Evolutionary conservation across 2,113 vertebrate genomes (phyloP), one percentile per base, ranked within the genome.

Genomic region (Tiliqua scincoides): DNA sequence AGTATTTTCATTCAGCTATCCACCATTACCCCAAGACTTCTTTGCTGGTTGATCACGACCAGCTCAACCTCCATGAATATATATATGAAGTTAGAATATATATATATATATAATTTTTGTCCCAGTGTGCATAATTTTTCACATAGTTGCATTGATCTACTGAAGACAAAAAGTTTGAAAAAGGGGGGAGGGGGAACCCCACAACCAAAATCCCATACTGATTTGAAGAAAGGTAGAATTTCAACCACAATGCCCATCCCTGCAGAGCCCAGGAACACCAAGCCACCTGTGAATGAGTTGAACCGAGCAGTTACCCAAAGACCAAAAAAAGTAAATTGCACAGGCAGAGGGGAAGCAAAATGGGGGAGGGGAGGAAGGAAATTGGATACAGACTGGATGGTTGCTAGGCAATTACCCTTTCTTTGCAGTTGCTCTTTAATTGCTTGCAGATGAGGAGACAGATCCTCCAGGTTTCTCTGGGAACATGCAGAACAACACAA

Each of bases 371-470:
- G 12, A 2, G 43, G 3, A 61, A 70, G 70, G 76, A 74, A 84
- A 74, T 79, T 62, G 32, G 68, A 84, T 79, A 27, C 76, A 79
- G 75, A 32, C 63, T 88, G 73, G 68, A 68, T 59, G 87, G 82
- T 80, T 79, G 87, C 87, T 79, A 88, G 68, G 82, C 68, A 79
- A 74, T 84, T 40, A 57, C 43, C 35, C 79, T 54, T 65, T 84
- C 59, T 84, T 79, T 40, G 59, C 59, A n/a, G 20, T 43, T 79
- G 43, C 61, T 73, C 43, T 88, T 72, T 84, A 88, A 79, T 84
- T 74, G 87, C 48, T 72, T 88, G 65, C 81, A 83, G 59, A 83
- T 63, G 65, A 73, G 35, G 21, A 79, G 59, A 32, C 70, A 43
- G 82, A 25, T 35, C 17, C 14, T 3, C 54, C 63, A 48, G 79